Conservation (phyloP, 2,113 vertebrate species). For the Campylorhamphus procurvoides region DNA sequence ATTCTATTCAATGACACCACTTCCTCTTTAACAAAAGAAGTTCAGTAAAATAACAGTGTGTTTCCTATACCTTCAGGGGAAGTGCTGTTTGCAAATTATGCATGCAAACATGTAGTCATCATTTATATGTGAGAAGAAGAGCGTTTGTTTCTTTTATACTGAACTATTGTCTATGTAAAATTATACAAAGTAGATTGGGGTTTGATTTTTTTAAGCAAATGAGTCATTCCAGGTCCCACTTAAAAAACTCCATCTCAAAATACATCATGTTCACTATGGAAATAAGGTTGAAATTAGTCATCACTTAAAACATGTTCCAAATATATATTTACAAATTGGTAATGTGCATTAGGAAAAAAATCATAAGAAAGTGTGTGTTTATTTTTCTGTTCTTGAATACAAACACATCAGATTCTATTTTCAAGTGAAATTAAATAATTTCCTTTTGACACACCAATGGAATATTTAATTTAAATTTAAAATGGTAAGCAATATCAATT, state of each 20-base stretch:
- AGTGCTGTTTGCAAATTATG: slow-evolving; percentile 67
- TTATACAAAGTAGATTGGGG: slow-evolving; percentile 38
- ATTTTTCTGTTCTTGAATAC: neutral
- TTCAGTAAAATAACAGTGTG: slow-evolving; percentile 62
- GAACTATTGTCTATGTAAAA: slow-evolving; percentile 37
- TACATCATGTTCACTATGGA: neutral
- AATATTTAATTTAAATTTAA: neutral
- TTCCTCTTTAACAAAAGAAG: slow-evolving; percentile 68
- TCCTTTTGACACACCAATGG: neutral
- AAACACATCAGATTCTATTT: neutral
- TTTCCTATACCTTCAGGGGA: slow-evolving; percentile 54
- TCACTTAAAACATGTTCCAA: neutral
- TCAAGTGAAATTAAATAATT: neutral
- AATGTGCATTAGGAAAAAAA: neutral
- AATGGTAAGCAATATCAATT: neutral
- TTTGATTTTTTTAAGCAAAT: slow-evolving; percentile 58
- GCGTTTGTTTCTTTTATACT: slow-evolving; percentile 7
- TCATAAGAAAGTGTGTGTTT: neutral
- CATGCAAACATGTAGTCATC: slow-evolving; percentile 59
- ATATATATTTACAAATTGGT: neutral
- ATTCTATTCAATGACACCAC: slow-evolving; percentile 69
- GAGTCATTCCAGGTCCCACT: neutral
- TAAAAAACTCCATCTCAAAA: slow-evolving; percentile 27
- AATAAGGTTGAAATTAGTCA: slow-evolving; percentile 37
- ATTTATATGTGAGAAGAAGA: slow-evolving; percentile 8